These are phyloP conservation scores for Gambusia affinis DNA, from an alignment of 2,113 vertebrate genomes.

Conservation along the genomic window DNA sequence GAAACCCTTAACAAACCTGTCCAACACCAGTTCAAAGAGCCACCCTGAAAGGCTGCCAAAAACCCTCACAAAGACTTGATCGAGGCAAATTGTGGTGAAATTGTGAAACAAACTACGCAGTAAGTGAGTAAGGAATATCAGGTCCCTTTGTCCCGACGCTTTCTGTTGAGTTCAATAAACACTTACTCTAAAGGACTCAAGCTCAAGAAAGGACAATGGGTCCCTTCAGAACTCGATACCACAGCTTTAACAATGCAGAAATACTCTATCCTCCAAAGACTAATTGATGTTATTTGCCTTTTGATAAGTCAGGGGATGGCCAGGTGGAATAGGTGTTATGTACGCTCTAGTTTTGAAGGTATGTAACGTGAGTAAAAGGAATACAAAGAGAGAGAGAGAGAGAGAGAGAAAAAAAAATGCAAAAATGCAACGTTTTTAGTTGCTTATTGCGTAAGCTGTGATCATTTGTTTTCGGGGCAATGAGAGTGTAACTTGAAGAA, in stretches of 20 bases:
- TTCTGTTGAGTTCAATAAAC: conserved; percentile 80
- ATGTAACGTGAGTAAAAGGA: conserved; percentile 66
- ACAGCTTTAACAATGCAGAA: conserved; percentile 76
- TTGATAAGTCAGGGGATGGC: conserved; percentile 70
- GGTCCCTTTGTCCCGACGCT: conserved; percentile 72
- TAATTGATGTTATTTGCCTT: conserved; percentile 81
- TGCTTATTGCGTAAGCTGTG: conserved; percentile 61
- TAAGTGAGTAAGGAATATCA: conserved; percentile 79
- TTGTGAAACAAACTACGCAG: conserved; percentile 78
- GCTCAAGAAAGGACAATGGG: conserved; percentile 73
- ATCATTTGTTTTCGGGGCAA: conserved; percentile 71
- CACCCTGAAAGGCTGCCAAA: conserved; percentile 67
- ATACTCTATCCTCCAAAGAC: conserved; percentile 78
- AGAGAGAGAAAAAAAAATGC: conserved; percentile 41
- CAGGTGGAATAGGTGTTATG: conserved; percentile 68
- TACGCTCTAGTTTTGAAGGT: conserved; percentile 62
- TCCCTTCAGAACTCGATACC: conserved; percentile 79
- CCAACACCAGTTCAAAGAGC: conserved; percentile 66
- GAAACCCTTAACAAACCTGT: conserved; percentile 63
- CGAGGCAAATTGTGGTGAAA: conserved; percentile 71
- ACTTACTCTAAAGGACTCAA: conserved; percentile 77
- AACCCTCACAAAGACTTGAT: conserved; percentile 62
- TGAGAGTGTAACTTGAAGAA: conserved; percentile 71
- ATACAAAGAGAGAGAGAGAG: conserved; percentile 60
- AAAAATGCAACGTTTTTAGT: conserved; percentile 64